A percentile compares a stretch with the other conserved stretches of the same genome.
phyloP scores from a whole-genome alignment of 2,888 invertebrate species.

The Platycheirus albimanus region DNA sequence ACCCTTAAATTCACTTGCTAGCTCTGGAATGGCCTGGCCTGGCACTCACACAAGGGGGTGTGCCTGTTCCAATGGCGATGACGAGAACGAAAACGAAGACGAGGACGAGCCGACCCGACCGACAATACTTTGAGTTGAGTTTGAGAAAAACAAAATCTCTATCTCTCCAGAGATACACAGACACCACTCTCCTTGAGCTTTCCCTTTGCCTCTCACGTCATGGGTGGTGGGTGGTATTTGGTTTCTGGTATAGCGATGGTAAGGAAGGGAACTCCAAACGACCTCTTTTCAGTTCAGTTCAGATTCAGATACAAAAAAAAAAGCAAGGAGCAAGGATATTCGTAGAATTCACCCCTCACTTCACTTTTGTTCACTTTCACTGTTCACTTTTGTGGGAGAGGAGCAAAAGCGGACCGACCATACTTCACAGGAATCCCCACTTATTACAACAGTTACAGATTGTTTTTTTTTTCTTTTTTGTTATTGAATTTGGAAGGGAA shows the following conservation, averaged over 20 bases:
- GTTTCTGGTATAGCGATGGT: too few relatives aligned
- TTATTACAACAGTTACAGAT: constrained; percentile 28
- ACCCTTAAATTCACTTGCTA: constrained; percentile 22
- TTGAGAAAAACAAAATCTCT: constrained; percentile 17
- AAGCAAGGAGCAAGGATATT: constrained; percentile 15
- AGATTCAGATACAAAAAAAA: not conserved
- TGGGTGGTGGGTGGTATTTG: too few relatives aligned
- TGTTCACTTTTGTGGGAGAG: constrained; percentile 14
- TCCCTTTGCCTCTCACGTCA: constrained; percentile 2
- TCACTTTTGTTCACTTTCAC: constrained; percentile 35
- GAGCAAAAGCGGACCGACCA: constrained; percentile 13
- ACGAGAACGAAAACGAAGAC: not conserved
- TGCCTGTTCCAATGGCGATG: constrained; percentile 27
- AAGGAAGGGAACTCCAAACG: constrained; percentile 2
- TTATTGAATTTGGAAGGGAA: constrained; percentile 10
- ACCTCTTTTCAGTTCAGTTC: constrained; percentile 37
- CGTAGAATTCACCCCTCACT: constrained; percentile 33
- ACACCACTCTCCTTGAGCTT: constrained; percentile 24
- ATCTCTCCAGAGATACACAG: constrained; percentile 30
- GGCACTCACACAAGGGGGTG: constrained; percentile 42
- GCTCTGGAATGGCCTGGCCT: too few relatives aligned
- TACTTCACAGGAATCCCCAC: constrained; percentile 33
- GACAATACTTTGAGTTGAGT: constrained; percentile 33
- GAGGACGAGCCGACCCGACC: constrained; percentile 22
- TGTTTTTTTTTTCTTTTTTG: too few relatives aligned